Evolutionary conservation across 2,888 invertebrate genomes (phyloP).

Genomic region (Drosophila colorata): DNA sequence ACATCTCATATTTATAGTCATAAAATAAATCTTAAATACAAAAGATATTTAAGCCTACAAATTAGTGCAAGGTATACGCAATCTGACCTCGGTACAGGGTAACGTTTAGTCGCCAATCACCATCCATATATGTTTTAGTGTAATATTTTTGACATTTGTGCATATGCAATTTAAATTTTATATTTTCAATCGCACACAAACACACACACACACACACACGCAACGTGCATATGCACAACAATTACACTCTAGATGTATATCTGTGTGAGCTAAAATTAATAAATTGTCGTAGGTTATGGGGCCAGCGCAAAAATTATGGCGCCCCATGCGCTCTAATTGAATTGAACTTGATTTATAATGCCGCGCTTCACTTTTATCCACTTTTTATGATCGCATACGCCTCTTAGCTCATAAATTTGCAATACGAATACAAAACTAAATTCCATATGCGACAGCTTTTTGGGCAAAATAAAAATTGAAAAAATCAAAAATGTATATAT

Average conservation of each 20-base stretch:
- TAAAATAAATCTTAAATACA: too few relatives aligned
- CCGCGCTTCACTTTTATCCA: constrained; percentile 60
- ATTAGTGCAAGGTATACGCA: background rate
- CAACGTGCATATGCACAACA: constrained; percentile 1
- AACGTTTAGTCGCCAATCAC: background rate
- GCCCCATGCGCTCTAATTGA: constrained; percentile 69
- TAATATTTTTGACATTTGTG: constrained; percentile 34
- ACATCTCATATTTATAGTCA: too few relatives aligned
- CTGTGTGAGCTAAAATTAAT: constrained; percentile 56
- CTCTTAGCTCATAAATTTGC: constrained; percentile 48
- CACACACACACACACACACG: constrained; percentile 3
- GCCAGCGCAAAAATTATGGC: constrained; percentile 60
- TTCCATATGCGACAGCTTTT: constrained; percentile 16
- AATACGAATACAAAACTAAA: constrained; percentile 21
- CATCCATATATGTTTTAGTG: constrained; percentile 28
- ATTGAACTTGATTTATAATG: constrained; percentile 78
- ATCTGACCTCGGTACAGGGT: background rate
- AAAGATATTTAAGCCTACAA: too few relatives aligned
- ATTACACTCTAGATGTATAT: constrained; percentile 4
- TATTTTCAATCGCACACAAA: constrained; percentile 26
- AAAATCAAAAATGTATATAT: background rate
- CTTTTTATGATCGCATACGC: constrained; percentile 47
- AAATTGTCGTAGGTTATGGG: constrained; percentile 80
- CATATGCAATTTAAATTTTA: constrained; percentile 57
- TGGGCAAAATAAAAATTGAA: constrained; percentile 12